Evolutionary conservation across 2,113 vertebrate genomes (phyloP), one percentile per base, ranked within the genome.

Genomic region (Burhinus bistriatus): DNA sequence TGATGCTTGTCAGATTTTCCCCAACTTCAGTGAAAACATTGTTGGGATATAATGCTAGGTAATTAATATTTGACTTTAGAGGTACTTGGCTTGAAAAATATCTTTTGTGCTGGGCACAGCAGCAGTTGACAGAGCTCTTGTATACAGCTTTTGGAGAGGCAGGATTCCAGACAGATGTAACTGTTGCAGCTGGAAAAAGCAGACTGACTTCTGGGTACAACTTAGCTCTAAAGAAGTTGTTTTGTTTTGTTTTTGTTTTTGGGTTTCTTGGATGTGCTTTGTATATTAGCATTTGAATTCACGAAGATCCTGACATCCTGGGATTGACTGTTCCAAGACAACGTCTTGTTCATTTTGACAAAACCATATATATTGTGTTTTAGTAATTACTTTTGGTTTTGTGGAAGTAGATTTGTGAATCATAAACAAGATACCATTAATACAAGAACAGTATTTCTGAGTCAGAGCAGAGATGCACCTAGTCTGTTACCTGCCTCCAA

Each of bases 101-200:
- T 54, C 30, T 94, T 84, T 82, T 91, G 61, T 85, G 73, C 77
- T 72, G 73, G 81, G 75, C 71, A 61, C 23, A 66, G 89, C 62
- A 80, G 81, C 3, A 11, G 58, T 85, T 91, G 69, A 49, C 2
- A 23, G 72, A 62, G 71, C 42, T 89, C 68, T 89, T 93, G 77
- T 72, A 10, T 58, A 14, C 49, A 44, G 89, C 81, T 93, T 91
- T 91, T 65, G 73, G 84, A 91, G 54, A 65, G 91, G 94, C 89
- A 61, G 34, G 11, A 22, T 80, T 96, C 84, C 91, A 85, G 95
- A n/a, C 87, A 89, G 91, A 83, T 95, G 81, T 87, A 93, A 91
- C 70, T 76, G 90, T 88, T 93, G 83, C 73, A 93, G 73, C 96
- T 95, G 95, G 70, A 90, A 79, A 76, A 95, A 93, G 40, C 77